phyloP scores from a whole-genome alignment of 1,140 invertebrate species.

The Cydia splendana region DNA sequence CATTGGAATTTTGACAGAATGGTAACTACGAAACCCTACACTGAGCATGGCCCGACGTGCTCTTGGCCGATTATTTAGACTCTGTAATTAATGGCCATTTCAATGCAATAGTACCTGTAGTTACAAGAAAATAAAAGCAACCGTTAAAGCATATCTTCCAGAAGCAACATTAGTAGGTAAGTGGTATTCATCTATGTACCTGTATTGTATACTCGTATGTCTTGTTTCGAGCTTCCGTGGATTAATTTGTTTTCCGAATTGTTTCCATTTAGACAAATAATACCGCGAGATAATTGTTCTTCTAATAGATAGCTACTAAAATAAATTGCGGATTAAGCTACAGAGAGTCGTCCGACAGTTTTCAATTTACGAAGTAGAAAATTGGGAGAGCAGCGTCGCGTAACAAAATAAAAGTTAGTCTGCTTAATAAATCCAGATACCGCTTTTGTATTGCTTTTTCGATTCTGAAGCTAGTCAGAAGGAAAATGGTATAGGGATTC shows the following conservation, averaged over 20 bases:
- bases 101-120: too few species aligned
- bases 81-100: too few species aligned
- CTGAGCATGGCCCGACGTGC: too few species aligned
- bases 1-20: too few species aligned
- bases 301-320: slow-evolving; percentile 32
- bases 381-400: slow-evolving; percentile 39
- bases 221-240: neutral
- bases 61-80: too few species aligned
- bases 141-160: neutral
- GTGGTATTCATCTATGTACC: neutral
- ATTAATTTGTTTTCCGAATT: neutral
- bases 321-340: slow-evolving; percentile 39
- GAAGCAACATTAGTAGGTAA: neutral
- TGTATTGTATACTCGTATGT: neutral
- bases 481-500: neutral
- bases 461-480: neutral
- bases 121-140: too few species aligned
- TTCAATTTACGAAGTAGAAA: slow-evolving; percentile 40
- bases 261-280: slow-evolving; percentile 30
- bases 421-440: slow-evolving; percentile 31
- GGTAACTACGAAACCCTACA: too few species aligned
- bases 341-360: slow-evolving; percentile 34
- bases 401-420: slow-evolving; percentile 41
- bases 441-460: neutral
- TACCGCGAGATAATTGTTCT: slow-evolving; percentile 27